A percentile compares a stretch with the other conserved stretches of the same genome.
Evolutionary conservation across 2,888 invertebrate genomes (phyloP).

Genomic region (Chelonus formosanus): DNA sequence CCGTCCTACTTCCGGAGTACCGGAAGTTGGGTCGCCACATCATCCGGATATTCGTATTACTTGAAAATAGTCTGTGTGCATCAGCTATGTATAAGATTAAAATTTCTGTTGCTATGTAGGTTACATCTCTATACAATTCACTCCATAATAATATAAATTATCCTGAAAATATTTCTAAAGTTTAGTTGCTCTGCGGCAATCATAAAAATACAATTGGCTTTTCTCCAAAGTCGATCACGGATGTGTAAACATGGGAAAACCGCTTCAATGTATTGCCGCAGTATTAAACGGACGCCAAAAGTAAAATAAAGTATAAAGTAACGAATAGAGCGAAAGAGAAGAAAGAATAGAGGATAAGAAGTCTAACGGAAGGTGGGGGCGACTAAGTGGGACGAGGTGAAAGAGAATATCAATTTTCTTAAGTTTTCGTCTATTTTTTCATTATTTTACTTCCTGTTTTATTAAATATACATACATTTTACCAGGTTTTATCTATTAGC

Average conservation of each 20-base stretch:
- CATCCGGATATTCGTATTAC: slow-evolving; percentile 15
- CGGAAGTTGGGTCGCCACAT: slow-evolving; percentile 34
- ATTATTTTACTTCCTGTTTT: slow-evolving; percentile 12
- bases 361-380: slow-evolving; percentile 38
- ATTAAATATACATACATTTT: not conserved
- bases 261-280: slow-evolving; percentile 15
- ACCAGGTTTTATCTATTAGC: too few relatives aligned
- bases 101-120: not conserved
- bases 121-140: not conserved
- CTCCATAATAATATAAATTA: too few relatives aligned
- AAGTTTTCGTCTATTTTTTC: slow-evolving; percentile 15
- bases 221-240: slow-evolving; percentile 19
- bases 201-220: slow-evolving; percentile 28
- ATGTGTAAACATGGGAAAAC: slow-evolving; percentile 21
- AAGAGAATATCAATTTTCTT: slow-evolving; percentile 30
- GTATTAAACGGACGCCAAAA: slow-evolving; percentile 20
- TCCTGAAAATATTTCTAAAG: not conserved
- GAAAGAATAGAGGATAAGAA: slow-evolving; percentile 6
- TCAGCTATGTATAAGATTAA: not conserved
- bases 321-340: slow-evolving; percentile 24
- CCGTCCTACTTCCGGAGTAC: slow-evolving; percentile 33
- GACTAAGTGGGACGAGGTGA: slow-evolving; percentile 33
- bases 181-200: slow-evolving; percentile 16
- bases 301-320: slow-evolving; percentile 12
- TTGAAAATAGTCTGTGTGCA: not conserved